Evolutionary conservation across 2,113 vertebrate species (phyloP), one percentile per base, ranked within the genome.

Genomic region (Tauraco erythrolophus): DNA sequence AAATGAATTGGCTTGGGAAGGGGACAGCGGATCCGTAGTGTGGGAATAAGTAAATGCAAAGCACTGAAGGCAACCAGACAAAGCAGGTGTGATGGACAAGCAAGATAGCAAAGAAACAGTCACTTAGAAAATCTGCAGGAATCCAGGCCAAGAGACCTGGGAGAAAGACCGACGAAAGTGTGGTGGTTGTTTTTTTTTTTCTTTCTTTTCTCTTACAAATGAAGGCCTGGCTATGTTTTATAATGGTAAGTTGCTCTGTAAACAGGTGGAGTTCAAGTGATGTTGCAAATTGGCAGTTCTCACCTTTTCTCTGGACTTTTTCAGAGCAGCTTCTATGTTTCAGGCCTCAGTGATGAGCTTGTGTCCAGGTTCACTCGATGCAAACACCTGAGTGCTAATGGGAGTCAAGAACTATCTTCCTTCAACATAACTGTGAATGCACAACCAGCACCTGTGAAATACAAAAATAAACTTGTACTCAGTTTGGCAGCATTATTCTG

Each of bases 1-100:
- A 6, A 45, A 33, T 8, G 22, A 25, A 41, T 9, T 75, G 68
- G 53, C 19, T 43, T 6, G n/a, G 56, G 70, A 53, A 69, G 33
- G 27, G 37, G 45, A 91, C 61, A 53, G 65, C 53, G 46, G 53
- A n/a, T 41, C n/a, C 14, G n/a, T 64, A 30, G 35, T 61, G 74
- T 87, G 65, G 45, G 66, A 92, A 37, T 37, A 53, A 87, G 53
- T 31, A 57, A 64, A 57, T 84, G 65, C 37, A 76, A 58, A 81
- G 19, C 23, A 33, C 77, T 57, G 74, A 56, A 56, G 48, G 56
- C 60, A 86, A 19, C 16, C 22, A 46, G 79, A 41, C 80, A 71
- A 78, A 87, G 76, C 91, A 94, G 86, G 35, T 86, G 75, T 91
- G 91, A 92, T 28, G 53, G 80, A 68, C 60, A 76, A 74, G 61